phyloP scores from a whole-genome alignment of 2,888 invertebrate genomes.

The Apamea monoglypha region DNA sequence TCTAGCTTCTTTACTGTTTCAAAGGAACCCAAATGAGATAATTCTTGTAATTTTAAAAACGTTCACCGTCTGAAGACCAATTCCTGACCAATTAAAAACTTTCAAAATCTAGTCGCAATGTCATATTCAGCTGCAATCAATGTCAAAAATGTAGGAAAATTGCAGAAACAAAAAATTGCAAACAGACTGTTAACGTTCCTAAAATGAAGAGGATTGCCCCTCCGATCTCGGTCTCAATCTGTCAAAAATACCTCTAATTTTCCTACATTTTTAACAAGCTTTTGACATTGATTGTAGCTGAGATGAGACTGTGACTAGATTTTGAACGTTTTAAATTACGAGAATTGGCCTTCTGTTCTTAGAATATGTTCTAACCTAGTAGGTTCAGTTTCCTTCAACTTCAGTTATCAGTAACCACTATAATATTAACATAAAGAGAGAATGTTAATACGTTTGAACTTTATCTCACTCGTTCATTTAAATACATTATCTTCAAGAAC shows the following conservation, averaged over 20 bases:
- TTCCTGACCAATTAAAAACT: too few species aligned
- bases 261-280: background rate
- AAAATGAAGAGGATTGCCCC: too few species aligned
- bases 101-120: too few species aligned
- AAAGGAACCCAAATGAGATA: background rate
- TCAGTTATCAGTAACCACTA: constrained; percentile 9
- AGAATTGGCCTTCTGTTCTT: background rate
- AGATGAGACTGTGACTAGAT: background rate
- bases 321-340: background rate
- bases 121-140: too few species aligned
- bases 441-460: background rate
- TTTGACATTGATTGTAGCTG: background rate
- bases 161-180: too few species aligned
- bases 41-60: too few species aligned
- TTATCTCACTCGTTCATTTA: constrained; percentile 28
- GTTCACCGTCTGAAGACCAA: too few species aligned
- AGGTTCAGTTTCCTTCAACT: background rate
- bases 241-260: too few species aligned
- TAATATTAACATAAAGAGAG: constrained; percentile 14
- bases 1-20: background rate
- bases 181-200: too few species aligned
- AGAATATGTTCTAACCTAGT: background rate
- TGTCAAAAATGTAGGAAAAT: too few species aligned
- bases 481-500: constrained; percentile 17
- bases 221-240: too few species aligned